These are phyloP conservation scores for Chionomys nivalis DNA, from an alignment of 2,113 vertebrate species.

Conservation along the genomic window DNA sequence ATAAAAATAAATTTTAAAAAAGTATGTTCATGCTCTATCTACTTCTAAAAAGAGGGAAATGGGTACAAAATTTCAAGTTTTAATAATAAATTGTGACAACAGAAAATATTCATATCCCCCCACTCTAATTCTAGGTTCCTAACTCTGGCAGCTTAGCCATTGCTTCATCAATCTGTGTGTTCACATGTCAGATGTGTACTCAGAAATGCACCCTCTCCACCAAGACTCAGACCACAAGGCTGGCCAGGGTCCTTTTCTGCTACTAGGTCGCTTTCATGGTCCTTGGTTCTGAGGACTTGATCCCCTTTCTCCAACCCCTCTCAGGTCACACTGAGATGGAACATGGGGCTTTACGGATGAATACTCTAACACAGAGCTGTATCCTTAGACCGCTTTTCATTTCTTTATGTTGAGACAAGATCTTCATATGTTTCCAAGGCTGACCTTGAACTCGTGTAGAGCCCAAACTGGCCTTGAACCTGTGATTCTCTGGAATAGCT, in stretches of 20 bases:
- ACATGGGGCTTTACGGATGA: not conserved
- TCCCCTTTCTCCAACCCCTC: not conserved
- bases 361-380: not conserved
- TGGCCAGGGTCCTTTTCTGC: not conserved
- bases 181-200: not conserved
- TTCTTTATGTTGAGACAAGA: not conserved
- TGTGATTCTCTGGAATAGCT: not conserved
- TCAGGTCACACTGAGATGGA: not conserved
- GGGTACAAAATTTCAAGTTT: constrained; percentile 25
- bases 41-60: not conserved
- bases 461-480: not conserved
- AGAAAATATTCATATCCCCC: not conserved
- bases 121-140: not conserved
- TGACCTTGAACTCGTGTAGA: not conserved
- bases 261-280: not conserved
- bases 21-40: not conserved
- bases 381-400: not conserved
- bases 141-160: not conserved
- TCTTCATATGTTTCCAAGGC: not conserved
- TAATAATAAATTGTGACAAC: not conserved
- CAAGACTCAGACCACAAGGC: not conserved
- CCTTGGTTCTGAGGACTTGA: not conserved
- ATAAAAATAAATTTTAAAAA: not conserved
- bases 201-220: not conserved
- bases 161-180: not conserved